Base-by-base conservation (phyloP, 2,113 vertebrate genomes). In the Colius striatus region DNA sequence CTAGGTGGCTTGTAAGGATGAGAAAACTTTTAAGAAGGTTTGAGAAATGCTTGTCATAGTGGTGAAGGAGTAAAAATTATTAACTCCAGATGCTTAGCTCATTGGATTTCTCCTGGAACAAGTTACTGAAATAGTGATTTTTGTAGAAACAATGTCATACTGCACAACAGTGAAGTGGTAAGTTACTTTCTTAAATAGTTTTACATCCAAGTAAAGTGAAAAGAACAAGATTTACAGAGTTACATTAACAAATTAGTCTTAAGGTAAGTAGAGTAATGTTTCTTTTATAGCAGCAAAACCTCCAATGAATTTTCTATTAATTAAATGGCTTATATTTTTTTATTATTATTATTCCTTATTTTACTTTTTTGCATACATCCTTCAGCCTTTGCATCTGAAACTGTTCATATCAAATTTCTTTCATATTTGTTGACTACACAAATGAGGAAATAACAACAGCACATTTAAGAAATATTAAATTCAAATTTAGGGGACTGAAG, bases 31-130 rank as follows among this genome's bases (percentile, higher is more conserved):
- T 21, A 87, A 84, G 66, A 81, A 92, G 29, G 87, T 91, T 95
- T 81, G 94, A 89, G 74, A 95, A 95, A 95, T 5, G 32, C 67
- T 91, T 94, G 77, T 89, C 89, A 83, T 32, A 91, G 70, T 68
- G 66, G 84, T 92, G 71, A 96, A 96, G 71, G 78, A 62, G 71
- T 94, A 95, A 94, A 95, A 95, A 94, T 89, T n/a, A 92, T 63
- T 96, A 94, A 91, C 47, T 95, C 74, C 66, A 94, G 72, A 94
- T 94, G 47, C 71, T 94, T 87, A 89, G 14, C 41, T 89, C 58
- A 41, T 75, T 91, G 84, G 32, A 89, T 92, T 94, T 96, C 77
- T 93, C 68, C 68, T 79, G 87, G 78, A 94, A 95, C 76, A 78
- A 90, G 85, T 77, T 95, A 81, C 57, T 10, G 23, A 94, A 92